Evolutionary conservation across 2,888 invertebrate genomes (phyloP).

Genomic region (Disparrhopalites patrizii): DNA sequence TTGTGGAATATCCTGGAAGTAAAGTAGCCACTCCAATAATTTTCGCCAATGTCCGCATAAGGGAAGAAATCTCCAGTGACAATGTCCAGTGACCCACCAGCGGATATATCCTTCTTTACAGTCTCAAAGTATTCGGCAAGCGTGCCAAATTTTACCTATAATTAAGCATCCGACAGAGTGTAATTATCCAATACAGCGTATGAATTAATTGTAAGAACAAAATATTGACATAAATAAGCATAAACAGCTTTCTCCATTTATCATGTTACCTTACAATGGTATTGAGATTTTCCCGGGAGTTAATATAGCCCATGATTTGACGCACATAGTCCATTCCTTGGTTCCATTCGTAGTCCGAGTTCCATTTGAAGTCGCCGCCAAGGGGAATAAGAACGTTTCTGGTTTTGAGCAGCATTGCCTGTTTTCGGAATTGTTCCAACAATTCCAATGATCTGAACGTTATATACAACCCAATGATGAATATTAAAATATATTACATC

Average conservation of each 20-base stretch:
- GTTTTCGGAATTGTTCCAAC: constrained; percentile 90
- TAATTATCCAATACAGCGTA: neutral
- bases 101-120: neutral
- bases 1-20: neutral
- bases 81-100: neutral
- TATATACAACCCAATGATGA: too few species aligned
- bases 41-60: neutral
- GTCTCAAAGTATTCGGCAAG: neutral
- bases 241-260: neutral
- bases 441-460: constrained; percentile 69
- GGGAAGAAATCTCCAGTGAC: constrained; percentile 8
- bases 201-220: too few species aligned
- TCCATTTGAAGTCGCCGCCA: constrained; percentile 91
- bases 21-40: constrained; percentile 6
- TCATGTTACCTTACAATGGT: constrained; percentile 63
- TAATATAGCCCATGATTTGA: constrained; percentile 81
- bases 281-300: constrained; percentile 68
- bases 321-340: constrained; percentile 85
- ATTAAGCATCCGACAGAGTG: neutral
- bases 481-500: too few species aligned
- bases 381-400: constrained; percentile 80
- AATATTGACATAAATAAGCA: neutral
- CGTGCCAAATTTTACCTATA: too few species aligned
- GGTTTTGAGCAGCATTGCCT: constrained; percentile 79
- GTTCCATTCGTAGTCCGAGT: constrained; percentile 81